These are phyloP conservation scores for Palaemon carinicauda DNA, from an alignment of 1,140 invertebrate species.

Conservation along the genomic window DNA sequence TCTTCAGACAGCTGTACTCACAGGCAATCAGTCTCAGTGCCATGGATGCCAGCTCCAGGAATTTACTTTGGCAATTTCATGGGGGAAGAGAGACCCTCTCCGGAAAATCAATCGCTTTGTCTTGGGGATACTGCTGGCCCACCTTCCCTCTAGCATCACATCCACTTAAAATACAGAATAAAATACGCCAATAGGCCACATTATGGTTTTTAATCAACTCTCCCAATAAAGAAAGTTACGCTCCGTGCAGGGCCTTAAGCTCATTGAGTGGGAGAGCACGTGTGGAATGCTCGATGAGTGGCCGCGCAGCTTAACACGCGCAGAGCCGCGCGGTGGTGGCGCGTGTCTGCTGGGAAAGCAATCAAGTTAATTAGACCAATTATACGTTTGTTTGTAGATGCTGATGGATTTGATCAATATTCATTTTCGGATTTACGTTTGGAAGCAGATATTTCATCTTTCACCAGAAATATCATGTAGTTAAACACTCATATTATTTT, in stretches of 20 bases:
- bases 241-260: slow-evolving; percentile 51
- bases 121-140: slow-evolving; percentile 44
- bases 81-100: slow-evolving; percentile 39
- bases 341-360: slow-evolving; percentile 40
- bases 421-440: no score
- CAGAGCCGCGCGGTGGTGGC: slow-evolving; percentile 52
- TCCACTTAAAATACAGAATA: slow-evolving; percentile 12
- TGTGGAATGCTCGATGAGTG: slow-evolving; percentile 55
- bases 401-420: neutral
- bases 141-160: neutral
- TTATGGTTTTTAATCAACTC: slow-evolving; percentile 26
- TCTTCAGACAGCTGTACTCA: slow-evolving; percentile 57
- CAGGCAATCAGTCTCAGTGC: slow-evolving; percentile 57
- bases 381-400: slow-evolving; percentile 50
- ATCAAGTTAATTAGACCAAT: slow-evolving; percentile 49
- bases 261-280: slow-evolving; percentile 56
- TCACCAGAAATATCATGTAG: no score
- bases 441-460: no score
- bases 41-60: slow-evolving; percentile 53
- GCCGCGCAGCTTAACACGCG: slow-evolving; percentile 54
- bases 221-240: slow-evolving; percentile 50
- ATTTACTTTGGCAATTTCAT: slow-evolving; percentile 56
- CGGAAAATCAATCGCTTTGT: slow-evolving; percentile 52
- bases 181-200: slow-evolving; percentile 3
- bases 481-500: no score